Conservation (phyloP, 2,797 vertebrate species). For the Mus spretus region DNA sequence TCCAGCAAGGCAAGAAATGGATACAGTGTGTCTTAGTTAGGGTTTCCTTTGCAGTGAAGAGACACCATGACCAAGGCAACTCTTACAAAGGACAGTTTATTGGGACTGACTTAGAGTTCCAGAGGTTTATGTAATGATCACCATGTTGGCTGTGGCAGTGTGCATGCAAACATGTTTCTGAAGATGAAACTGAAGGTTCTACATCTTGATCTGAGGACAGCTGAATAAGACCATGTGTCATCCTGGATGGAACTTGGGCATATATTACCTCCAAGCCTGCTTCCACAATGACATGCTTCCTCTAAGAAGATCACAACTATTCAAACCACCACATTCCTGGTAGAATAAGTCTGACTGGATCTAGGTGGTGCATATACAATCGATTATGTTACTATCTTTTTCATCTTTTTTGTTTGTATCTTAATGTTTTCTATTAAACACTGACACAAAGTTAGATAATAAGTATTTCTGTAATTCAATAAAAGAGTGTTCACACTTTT, state of each 20-base stretch:
- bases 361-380: not conserved
- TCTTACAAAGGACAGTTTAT: not conserved
- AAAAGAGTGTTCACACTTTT: constrained; percentile 1
- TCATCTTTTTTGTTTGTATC: not conserved
- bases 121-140: not conserved
- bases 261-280: not conserved
- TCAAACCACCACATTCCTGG: not conserved
- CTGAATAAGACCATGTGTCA: no score
- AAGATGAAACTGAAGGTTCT: not conserved
- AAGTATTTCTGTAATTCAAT: constrained; percentile 15
- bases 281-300: not conserved
- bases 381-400: not conserved
- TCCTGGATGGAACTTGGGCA: not conserved
- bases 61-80: not conserved
- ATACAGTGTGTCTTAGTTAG: not conserved
- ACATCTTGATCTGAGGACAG: not conserved
- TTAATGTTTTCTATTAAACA: constrained; percentile 51
- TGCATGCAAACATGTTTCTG: not conserved
- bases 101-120: not conserved
- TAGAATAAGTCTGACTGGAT: not conserved
- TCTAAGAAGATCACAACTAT: not conserved
- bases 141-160: not conserved
- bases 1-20: not conserved
- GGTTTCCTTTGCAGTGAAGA: not conserved
- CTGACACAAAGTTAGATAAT: not conserved